A percentile compares a stretch with the other conserved stretches of the same genome.
phyloP scores from a whole-genome alignment of 1,140 invertebrate genomes.

The Leptinotarsa undecemlineata region DNA sequence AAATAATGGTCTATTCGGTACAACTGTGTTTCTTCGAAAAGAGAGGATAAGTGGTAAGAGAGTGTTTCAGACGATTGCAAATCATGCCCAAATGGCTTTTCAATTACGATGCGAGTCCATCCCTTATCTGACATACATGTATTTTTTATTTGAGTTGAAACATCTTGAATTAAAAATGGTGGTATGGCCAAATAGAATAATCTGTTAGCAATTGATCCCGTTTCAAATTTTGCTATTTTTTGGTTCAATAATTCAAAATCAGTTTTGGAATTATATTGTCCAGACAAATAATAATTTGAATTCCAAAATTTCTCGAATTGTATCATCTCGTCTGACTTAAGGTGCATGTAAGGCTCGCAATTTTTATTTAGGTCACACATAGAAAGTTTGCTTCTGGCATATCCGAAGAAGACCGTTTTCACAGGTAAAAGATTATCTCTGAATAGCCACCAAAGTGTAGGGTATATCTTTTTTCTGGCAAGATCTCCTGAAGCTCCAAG shows the following conservation, averaged over 20 bases:
- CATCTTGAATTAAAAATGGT: slow-evolving; percentile 89
- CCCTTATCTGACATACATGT: slow-evolving; percentile 85
- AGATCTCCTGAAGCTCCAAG: slow-evolving; percentile 93
- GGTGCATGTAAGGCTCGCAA: slow-evolving; percentile 83
- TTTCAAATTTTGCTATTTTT: slow-evolving; percentile 68
- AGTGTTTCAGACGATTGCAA: slow-evolving; percentile 81
- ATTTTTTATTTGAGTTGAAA: slow-evolving; percentile 84
- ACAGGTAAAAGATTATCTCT: slow-evolving; percentile 87
- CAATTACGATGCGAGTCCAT: slow-evolving; percentile 96
- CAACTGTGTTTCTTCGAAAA: slow-evolving; percentile 95
- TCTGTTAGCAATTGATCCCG: slow-evolving; percentile 72
- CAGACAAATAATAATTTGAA: slow-evolving; percentile 83
- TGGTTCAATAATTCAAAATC: slow-evolving; percentile 84
- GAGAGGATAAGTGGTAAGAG: slow-evolving; percentile 81
- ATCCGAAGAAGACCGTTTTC: slow-evolving; percentile 91
- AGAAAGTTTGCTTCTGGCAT: slow-evolving; percentile 85
- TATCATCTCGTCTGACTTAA: slow-evolving; percentile 70
- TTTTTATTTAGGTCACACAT: slow-evolving; percentile 73
- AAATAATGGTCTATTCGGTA: slow-evolving; percentile 99
- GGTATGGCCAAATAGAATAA: slow-evolving; percentile 97
- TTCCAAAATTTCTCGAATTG: slow-evolving; percentile 87
- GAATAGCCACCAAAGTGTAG: slow-evolving; percentile 95
- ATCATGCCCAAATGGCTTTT: slow-evolving; percentile 98
- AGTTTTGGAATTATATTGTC: slow-evolving; percentile 77
- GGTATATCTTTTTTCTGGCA: slow-evolving; percentile 99